Percentiles rank a stretch among this genome's conserved stretches.
These are phyloP conservation scores for Leptura quadrifasciata DNA, from an alignment of 2,888 invertebrate genomes.

Conservation along the genomic window DNA sequence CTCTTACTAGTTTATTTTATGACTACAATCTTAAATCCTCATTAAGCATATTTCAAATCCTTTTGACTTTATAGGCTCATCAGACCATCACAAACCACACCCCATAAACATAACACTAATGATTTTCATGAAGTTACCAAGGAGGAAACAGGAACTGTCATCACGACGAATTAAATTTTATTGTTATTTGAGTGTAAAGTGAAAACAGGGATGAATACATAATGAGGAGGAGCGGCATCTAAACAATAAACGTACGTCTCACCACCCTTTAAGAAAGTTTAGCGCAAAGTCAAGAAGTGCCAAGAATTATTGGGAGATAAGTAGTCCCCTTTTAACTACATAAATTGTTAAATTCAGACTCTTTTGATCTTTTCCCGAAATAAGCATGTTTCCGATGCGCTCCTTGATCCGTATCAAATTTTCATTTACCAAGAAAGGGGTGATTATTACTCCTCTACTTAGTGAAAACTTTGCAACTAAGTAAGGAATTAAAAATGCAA, in stretches of 20 bases:
- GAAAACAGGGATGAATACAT: conserved; percentile 28
- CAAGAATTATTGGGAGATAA: conserved; percentile 36
- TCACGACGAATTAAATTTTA: conserved; percentile 35
- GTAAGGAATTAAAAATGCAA: neutral
- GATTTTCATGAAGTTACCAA: conserved; percentile 26
- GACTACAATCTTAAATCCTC: neutral
- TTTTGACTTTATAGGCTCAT: neutral
- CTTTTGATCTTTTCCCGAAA: conserved; percentile 34
- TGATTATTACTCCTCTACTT: neutral
- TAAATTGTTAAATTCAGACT: conserved; percentile 22
- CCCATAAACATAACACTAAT: conserved; percentile 32
- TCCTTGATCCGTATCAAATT: conserved; percentile 8
- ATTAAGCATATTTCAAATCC: neutral
- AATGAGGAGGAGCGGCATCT: conserved; percentile 22
- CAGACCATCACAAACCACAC: conserved; percentile 25
- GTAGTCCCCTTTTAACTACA: conserved; percentile 30
- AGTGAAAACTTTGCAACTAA: neutral
- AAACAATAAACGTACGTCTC: conserved; percentile 21
- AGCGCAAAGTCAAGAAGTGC: conserved; percentile 23
- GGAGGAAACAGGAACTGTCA: conserved; percentile 32
- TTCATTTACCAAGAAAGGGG: conserved; percentile 5
- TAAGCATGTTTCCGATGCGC: conserved; percentile 12
- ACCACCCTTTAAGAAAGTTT: conserved; percentile 28
- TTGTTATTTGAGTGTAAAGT: conserved; percentile 32
- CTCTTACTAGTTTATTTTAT: neutral